Percentiles rank a stretch among this genome's conserved stretches.
phyloP scores from a whole-genome alignment of 2,888 invertebrate genomes.

The Coleophora deauratella region DNA sequence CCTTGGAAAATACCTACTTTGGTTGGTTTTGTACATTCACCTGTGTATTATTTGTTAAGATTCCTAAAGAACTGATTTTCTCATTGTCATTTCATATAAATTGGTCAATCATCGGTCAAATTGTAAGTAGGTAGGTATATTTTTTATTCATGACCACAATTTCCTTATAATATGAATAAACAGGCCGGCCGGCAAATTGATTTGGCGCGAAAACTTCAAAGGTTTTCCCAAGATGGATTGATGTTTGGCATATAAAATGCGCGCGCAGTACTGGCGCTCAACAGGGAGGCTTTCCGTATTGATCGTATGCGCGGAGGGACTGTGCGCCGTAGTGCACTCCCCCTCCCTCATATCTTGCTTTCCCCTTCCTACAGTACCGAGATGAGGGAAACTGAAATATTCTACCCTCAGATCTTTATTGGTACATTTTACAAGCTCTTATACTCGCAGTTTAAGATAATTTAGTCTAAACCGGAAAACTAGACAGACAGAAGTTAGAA shows the following conservation, averaged over 20 bases:
- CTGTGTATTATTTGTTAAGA: neutral
- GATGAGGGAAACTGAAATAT: slow-evolving; percentile 41
- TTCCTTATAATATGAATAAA: neutral
- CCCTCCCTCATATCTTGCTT: slow-evolving; percentile 28
- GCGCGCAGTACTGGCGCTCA: slow-evolving; percentile 41
- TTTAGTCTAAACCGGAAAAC: slow-evolving; percentile 16
- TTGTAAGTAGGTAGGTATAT: no score
- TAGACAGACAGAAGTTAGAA: neutral
- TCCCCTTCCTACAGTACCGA: slow-evolving; percentile 21
- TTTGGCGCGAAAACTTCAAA: slow-evolving; percentile 40
- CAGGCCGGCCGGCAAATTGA: slow-evolving; percentile 14
- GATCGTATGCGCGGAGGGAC: slow-evolving; percentile 43
- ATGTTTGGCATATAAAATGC: slow-evolving; percentile 44
- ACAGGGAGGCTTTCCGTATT: slow-evolving; percentile 52
- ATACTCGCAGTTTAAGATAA: no score
- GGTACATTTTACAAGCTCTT: slow-evolving; percentile 6
- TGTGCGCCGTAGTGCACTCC: slow-evolving; percentile 29
- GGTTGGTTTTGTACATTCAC: neutral
- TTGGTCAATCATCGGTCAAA: no score
- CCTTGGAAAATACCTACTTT: slow-evolving; percentile 27
- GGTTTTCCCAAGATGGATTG: slow-evolving; percentile 13
- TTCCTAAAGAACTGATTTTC: no score
- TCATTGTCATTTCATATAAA: no score
- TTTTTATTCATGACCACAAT: no score
- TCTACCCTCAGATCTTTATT: slow-evolving; percentile 19